Base-by-base conservation (phyloP, 2,888 invertebrate genomes). In the Agriopis marginaria region DNA sequence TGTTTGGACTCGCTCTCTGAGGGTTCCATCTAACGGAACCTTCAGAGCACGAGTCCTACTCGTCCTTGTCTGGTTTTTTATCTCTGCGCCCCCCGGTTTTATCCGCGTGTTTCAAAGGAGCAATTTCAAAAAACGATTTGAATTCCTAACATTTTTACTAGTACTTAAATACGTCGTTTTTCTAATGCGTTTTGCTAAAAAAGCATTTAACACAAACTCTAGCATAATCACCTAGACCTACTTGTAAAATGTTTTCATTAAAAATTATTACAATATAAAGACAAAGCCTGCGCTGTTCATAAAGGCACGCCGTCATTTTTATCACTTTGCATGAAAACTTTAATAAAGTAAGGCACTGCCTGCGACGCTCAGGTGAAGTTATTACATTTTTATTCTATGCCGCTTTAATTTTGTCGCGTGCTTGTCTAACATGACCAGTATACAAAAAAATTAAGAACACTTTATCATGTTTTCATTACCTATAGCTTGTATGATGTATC, bases 251-350 rank as follows among this genome's bases (percentile, higher is more conserved):
- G 61, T 65, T 80, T 81, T 80, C 76, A 81, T 85, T 82, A 84
- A 84, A 83, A 82, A 85, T 81, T 75, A 84, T 82, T 78, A 83
- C 80, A 80, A 86, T 85, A 89, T 85, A 86, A 88, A 88, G 87
- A 89, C 86, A 89, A 87, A 87, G 86, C 83, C 78, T 70, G 75
- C 69, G 71, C 75, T 77, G 80, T 84, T 84, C 66, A 88, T 83
- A 79, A 85, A 84, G 84, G 77, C 79, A 77, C 81, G 84, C 82
- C 83, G 85, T 89, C 85, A 89, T 91, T 92, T 92, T 91, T 92
- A 91, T 91, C 90, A 90, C 89, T 91, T 91, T 85, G 82, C 87
- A 81, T 81, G 84, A 83, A 89, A 83, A 89, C 88, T 90, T 90
- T 92, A 92, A 91, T 92, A 92, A 92, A 90, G 87, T 83, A 85